Conservation (phyloP, 2,113 vertebrate species). For the Phyllostomus hastatus region DNA sequence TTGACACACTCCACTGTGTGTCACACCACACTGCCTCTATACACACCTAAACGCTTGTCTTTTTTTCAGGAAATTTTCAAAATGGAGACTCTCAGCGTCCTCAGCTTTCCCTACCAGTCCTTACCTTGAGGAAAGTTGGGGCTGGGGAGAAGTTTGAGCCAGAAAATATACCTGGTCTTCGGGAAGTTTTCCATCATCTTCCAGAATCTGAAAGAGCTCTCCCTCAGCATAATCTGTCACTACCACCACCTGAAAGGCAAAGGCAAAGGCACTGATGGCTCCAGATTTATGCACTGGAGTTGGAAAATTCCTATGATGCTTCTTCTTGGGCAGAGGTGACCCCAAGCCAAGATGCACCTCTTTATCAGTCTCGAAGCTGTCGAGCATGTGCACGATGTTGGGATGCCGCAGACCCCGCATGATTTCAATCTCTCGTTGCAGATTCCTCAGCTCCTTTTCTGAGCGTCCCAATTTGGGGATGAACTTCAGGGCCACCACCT, state of each 20-base stretch:
- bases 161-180: slow-evolving; percentile 88
- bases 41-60: neutral
- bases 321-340: neutral
- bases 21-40: neutral
- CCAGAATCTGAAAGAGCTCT: slow-evolving; percentile 95
- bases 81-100: neutral
- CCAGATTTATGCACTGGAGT: neutral
- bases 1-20: neutral
- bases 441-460: slow-evolving; percentile 91
- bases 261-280: neutral
- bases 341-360: slow-evolving; percentile 82
- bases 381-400: slow-evolving; percentile 94
- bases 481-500: slow-evolving; percentile 98
- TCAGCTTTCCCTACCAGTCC: neutral
- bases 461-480: slow-evolving; percentile 94
- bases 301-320: neutral
- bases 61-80: neutral
- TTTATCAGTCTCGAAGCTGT: slow-evolving; percentile 95
- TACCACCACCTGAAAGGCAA: slow-evolving; percentile 89
- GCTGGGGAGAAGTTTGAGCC: neutral
- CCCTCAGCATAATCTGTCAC: slow-evolving; percentile 97
- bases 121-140: neutral
- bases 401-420: slow-evolving; percentile 93
- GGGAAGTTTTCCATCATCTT: slow-evolving; percentile 92
- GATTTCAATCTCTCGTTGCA: slow-evolving; percentile 94